Base-by-base conservation (phyloP, 2,113 vertebrate species). In the Notothenia coriiceps region DNA sequence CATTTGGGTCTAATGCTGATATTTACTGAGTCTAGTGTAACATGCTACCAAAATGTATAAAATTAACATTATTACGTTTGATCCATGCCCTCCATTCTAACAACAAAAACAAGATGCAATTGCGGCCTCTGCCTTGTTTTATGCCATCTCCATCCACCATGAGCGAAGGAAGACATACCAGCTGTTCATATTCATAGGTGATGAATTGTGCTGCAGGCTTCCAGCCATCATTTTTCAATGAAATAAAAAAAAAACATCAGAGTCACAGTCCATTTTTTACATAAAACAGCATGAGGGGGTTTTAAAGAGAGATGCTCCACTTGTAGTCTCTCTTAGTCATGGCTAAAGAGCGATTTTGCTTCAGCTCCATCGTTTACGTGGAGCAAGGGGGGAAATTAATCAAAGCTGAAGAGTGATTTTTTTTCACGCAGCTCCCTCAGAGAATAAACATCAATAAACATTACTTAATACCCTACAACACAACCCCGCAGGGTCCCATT, bases 401-500 rank as follows among this genome's bases (percentile, higher is more conserved):
- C 92, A 94, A 94, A 93, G 90, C 92, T 90, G 92, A 93, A 89
- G 88, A 91, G 93, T 91, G 85, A 90, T 91, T 92, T 94, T 94
- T 84, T 84, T 77, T 54, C 86, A 74, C 51, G 57, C 83, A 12
- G 88, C 86, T 92, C 91, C 92, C 92, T 91, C 64, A 46, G 94
- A 94, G 93, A 94, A 94, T 94, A 95, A 94, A 94, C 92, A 93
- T 95, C 92, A 94, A 92, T 95, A 93, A 94, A 93, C 91, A 94
- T 94, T 92, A 94, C 91, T 94, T 93, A 95, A 94, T 93, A 93
- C 90, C 92, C 91, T 85, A 91, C 89, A 94, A 94, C 92, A 93
- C 91, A 92, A 89, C 80, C 89, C 94, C 89, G 76, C 78, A 80
- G 93, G 93, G 91, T 93, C 93, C 89, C 85, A 89, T 93, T 94